Conservation (phyloP, 2,888 invertebrate species). For the Drosophila paranaensis region DNA sequence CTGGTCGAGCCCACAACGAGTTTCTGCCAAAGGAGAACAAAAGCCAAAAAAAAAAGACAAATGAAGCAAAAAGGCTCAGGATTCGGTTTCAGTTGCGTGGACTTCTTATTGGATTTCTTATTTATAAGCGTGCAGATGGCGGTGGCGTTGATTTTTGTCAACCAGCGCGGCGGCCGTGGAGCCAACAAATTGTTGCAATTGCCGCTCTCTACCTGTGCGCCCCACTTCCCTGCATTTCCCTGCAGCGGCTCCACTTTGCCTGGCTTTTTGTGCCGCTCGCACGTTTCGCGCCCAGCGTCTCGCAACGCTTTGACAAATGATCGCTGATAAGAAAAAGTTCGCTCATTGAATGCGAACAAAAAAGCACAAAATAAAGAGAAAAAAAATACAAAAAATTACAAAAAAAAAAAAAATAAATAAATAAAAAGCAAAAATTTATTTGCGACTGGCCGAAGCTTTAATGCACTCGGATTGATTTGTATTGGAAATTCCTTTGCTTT, state of each 20-base stretch:
- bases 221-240: conserved; percentile 5
- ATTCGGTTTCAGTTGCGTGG: conserved; percentile 43
- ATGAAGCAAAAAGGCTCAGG: conserved; percentile 13
- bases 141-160: conserved; percentile 50
- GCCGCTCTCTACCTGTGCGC: conserved; percentile 13
- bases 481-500: no score
- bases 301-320: conserved; percentile 60
- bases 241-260: not conserved
- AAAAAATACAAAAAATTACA: conserved; percentile 12
- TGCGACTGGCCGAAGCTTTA: not conserved
- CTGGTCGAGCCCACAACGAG: conserved; percentile 18
- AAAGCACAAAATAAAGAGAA: conserved; percentile 16
- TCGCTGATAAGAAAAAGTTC: conserved; percentile 52
- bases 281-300: conserved; percentile 14
- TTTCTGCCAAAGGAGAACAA: conserved; percentile 15
- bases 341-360: conserved; percentile 13
- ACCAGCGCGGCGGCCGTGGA: conserved; percentile 24
- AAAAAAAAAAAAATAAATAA: not conserved
- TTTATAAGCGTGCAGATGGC: conserved; percentile 43
- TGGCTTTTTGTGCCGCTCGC: not conserved
- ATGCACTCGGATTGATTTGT: not conserved
- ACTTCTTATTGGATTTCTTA: conserved; percentile 53
- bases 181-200: conserved; percentile 67
- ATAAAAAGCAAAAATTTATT: not conserved
- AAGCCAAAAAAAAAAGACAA: not conserved